Conservation (phyloP, 1,140 invertebrate species). For the Zeugodacus cucurbitae region DNA sequence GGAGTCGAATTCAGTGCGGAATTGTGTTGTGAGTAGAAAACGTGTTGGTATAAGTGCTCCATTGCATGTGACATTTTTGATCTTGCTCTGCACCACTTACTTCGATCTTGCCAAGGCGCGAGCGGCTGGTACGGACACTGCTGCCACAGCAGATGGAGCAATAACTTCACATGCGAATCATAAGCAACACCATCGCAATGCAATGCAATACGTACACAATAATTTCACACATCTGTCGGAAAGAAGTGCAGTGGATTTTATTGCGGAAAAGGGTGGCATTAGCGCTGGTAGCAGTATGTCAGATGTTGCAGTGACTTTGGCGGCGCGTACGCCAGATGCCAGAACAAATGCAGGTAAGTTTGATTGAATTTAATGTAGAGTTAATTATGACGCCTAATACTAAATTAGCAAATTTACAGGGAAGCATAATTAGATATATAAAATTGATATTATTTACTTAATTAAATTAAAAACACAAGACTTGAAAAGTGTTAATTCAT, state of each 20-base stretch:
- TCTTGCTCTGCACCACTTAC: not conserved
- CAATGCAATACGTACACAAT: not conserved
- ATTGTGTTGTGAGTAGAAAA: not conserved
- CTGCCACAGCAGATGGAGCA: not conserved
- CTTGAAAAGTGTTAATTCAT: too few relatives aligned
- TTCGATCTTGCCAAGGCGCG: not conserved
- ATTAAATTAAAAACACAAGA: too few relatives aligned
- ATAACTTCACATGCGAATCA: not conserved
- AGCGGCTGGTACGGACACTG: not conserved
- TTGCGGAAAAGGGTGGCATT: not conserved
- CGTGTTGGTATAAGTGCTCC: not conserved
- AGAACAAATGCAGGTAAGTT: slow-evolving; percentile 30
- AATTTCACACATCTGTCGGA: not conserved
- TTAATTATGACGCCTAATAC: too few relatives aligned
- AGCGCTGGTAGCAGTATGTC: not conserved
- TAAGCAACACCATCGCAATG: not conserved
- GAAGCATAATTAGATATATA: too few relatives aligned
- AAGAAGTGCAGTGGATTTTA: not conserved
- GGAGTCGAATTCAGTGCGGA: not conserved
- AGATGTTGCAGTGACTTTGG: not conserved
- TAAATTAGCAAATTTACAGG: too few relatives aligned
- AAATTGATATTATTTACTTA: too few relatives aligned
- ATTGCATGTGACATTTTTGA: not conserved
- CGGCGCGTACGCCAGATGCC: not conserved
- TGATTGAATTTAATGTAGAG: not conserved